Conservation (phyloP, 37 sponge, comb jelly and placozoan genomes). For the Diacarnus erythraeanus region DNA sequence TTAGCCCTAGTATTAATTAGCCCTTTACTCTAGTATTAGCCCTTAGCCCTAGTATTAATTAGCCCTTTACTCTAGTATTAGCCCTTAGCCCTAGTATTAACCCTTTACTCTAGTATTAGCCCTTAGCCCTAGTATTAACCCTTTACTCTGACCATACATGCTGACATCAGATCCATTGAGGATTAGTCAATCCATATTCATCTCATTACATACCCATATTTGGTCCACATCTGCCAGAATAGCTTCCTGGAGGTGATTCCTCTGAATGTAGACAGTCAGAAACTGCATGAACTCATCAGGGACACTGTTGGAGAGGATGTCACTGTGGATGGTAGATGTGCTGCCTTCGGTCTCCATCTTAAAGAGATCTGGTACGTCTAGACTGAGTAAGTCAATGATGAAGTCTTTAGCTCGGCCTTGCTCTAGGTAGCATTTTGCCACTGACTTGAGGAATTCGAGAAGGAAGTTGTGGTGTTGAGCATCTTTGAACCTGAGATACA, state of each 20-base stretch:
- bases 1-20: no score
- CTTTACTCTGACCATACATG: no score
- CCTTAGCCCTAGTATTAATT: no score
- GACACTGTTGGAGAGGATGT: slow-evolving; percentile 25
- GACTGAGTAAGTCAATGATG: slow-evolving; percentile 35
- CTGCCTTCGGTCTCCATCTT: slow-evolving; percentile 22
- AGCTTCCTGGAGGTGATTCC: slow-evolving; percentile 12
- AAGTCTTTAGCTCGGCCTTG: slow-evolving; percentile 34
- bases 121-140: no score
- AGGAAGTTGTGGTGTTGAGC: slow-evolving; percentile 45
- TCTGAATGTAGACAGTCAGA: slow-evolving; percentile 44
- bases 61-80: no score
- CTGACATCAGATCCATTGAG: no score
- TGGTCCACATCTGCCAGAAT: slow-evolving; percentile 16
- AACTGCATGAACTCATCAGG: slow-evolving; percentile 34
- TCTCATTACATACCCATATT: slow-evolving; percentile 36
- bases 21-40: no score
- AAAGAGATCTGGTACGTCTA: slow-evolving; percentile 43
- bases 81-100: no score
- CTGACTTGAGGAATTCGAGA: slow-evolving; percentile 42
- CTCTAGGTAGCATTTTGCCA: slow-evolving; percentile 23
- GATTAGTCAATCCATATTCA: no score
- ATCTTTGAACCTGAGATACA: slow-evolving; percentile 31
- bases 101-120: no score
- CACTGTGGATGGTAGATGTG: slow-evolving; percentile 23